Base-by-base conservation (phyloP, 2,888 invertebrate species). In the Linhomoeus sp. region DNA sequence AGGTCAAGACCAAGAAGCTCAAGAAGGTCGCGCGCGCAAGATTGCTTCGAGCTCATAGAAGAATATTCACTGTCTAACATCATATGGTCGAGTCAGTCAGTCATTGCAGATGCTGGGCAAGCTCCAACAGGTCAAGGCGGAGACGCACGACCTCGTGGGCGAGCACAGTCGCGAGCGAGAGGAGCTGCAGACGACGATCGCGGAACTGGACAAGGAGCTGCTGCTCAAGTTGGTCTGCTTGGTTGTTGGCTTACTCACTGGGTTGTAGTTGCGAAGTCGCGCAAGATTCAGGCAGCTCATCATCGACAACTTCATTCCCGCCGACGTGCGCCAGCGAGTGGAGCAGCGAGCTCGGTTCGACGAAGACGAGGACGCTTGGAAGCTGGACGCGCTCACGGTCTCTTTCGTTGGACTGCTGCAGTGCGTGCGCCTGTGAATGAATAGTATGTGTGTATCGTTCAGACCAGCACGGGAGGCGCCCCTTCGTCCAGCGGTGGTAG, bases 1-100 rank as follows among this genome's bases (percentile, higher is more conserved):
- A 97, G 63, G 78, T 85, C 48, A 97, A 94, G 68, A 83, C 88
- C 24, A 82, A 81, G 59, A 86, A 90, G 67, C 68, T 92, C 46
- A 84, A 86, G 62, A 85, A 88, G 60, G 54, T 37, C n/a, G n/a
- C n/a, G n/a, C n/a, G n/a, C n/a, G n/a, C n/a, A n/a, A n/a, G n/a
- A n/a, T n/a, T n/a, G n/a, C n/a, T n/a, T n/a, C n/a, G n/a, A n/a
- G n/a, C n/a, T n/a, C n/a, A n/a, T n/a, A n/a, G n/a, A n/a, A n/a
- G n/a, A n/a, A n/a, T n/a, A n/a, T n/a, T n/a, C n/a, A n/a, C n/a
- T n/a, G n/a, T n/a, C n/a, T n/a, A n/a, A n/a, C n/a, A n/a, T n/a
- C n/a, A 33, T 33, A 33, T 33, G 9, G 12, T 12, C 9, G 15
- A 33, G 15, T 33, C 33, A 47, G 12, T 46, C 43, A 46, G 29